Percentiles rank a stretch among this genome's conserved stretches.
Conservation (phyloP, 2,797 vertebrate genomes). For the Smutsia gigantea region DNA sequence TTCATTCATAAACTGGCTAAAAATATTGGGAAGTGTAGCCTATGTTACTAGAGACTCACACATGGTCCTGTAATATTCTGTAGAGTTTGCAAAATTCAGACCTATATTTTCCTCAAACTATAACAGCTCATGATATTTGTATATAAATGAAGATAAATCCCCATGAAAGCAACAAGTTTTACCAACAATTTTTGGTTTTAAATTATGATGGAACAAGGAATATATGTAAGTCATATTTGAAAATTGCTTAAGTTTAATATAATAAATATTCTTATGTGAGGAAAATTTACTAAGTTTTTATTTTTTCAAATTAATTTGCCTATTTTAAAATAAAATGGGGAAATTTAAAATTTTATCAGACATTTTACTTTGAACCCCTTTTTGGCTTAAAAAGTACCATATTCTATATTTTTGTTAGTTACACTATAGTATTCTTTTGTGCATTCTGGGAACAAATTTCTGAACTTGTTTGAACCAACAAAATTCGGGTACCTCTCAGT, state of each 20-base stretch:
- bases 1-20: neutral
- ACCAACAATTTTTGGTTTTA: constrained; percentile 48
- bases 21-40: neutral
- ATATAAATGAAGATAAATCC: neutral
- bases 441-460: neutral
- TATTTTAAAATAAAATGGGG: neutral
- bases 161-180: neutral
- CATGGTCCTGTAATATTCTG: neutral
- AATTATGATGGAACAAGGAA: neutral
- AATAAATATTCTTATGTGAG: constrained; percentile 2
- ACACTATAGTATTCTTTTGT: neutral
- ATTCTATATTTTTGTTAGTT: neutral
- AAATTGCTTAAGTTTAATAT: neutral
- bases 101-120: neutral
- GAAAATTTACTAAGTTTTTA: neutral
- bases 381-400: neutral
- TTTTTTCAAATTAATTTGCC: neutral
- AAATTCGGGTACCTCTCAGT: neutral
- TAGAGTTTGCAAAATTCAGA: neutral
- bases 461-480: neutral
- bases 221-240: neutral
- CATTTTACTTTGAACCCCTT: constrained; percentile 17
- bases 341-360: neutral
- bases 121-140: neutral
- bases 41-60: neutral